These are phyloP conservation scores for Aleadryas rufinucha DNA, from an alignment of 2,113 vertebrate genomes.

Conservation along the genomic window DNA sequence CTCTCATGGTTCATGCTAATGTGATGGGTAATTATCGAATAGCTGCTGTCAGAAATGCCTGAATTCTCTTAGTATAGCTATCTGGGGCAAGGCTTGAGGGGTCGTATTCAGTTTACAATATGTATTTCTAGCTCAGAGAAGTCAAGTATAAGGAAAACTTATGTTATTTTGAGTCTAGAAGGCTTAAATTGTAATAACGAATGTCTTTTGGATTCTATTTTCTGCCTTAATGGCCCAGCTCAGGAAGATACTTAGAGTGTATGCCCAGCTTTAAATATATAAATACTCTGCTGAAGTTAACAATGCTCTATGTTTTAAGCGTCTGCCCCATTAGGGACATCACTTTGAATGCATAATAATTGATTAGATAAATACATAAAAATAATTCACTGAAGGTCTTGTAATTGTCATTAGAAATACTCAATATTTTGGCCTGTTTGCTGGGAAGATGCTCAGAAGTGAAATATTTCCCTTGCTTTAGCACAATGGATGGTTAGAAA, in stretches of 20 bases:
- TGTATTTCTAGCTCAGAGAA: background rate
- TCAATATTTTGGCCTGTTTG: background rate
- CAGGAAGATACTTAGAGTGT: background rate
- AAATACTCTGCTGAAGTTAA: background rate
- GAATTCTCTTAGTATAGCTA: background rate
- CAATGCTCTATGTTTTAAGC: background rate
- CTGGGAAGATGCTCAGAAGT: background rate
- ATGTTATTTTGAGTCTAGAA: background rate
- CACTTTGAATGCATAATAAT: background rate
- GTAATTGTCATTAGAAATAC: background rate
- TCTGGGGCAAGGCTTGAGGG: fast-evolving
- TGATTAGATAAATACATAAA: background rate
- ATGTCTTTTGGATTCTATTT: background rate
- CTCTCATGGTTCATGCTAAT: background rate
- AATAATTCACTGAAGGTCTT: background rate
- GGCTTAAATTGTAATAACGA: background rate
- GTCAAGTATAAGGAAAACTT: background rate
- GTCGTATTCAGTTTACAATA: background rate
- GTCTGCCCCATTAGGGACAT: background rate
- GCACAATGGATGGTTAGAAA: background rate
- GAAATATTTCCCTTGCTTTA: background rate
- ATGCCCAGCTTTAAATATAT: background rate
- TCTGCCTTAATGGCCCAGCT: background rate
- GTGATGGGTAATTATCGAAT: background rate
- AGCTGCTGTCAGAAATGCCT: background rate